phyloP scores from a whole-genome alignment of 2,797 vertebrate genomes.

The Spondyliosoma cantharus region DNA sequence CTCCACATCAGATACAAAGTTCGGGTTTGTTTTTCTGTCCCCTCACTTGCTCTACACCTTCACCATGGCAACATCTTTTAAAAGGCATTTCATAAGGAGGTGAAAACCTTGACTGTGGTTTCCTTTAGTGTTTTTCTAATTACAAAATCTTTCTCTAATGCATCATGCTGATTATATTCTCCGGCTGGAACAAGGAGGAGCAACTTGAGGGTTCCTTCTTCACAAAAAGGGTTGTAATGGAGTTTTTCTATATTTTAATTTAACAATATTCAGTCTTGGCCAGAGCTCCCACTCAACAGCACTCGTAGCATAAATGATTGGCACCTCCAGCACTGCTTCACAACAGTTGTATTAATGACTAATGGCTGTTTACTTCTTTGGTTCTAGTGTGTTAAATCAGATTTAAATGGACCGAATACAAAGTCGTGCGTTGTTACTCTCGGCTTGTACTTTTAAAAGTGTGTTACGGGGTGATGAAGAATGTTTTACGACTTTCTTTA shows the following conservation, averaged over 20 bases:
- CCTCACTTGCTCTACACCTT: background rate
- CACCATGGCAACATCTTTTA: constrained; percentile 39
- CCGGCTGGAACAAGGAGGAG: background rate
- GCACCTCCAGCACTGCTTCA: background rate
- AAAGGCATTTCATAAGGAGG: background rate
- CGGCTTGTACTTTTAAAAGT: background rate
- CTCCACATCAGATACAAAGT: background rate
- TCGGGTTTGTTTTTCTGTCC: background rate
- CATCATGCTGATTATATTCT: background rate
- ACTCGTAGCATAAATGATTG: background rate
- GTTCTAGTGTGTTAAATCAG: background rate
- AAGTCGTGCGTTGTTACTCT: background rate
- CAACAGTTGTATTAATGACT: background rate
- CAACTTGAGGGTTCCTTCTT: background rate
- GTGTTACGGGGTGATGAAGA: background rate
- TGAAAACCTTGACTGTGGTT: constrained; percentile 16
- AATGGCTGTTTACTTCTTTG: constrained; percentile 16
- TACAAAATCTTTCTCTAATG: background rate
- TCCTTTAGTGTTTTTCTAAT: background rate
- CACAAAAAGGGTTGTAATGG: too few species aligned
- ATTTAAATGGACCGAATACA: background rate
- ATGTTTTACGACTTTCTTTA: background rate
- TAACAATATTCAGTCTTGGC: background rate
- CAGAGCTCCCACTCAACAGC: background rate
- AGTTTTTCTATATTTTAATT: background rate